Evolutionary conservation across 2,113 vertebrate species (phyloP).

Genomic region (Chunga burmeisteri): DNA sequence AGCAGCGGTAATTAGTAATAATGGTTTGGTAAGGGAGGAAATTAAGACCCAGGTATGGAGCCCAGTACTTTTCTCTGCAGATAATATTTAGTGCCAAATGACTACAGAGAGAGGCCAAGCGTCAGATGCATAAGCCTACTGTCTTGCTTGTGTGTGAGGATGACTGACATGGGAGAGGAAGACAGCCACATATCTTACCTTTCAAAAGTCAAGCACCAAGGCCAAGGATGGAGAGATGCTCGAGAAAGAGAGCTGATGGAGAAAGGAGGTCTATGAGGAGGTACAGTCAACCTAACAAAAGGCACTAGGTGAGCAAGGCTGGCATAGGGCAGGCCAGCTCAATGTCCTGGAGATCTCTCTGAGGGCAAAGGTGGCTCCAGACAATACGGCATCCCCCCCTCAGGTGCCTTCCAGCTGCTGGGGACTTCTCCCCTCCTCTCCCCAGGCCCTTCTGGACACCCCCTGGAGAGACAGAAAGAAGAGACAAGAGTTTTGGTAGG

Average conservation of each 20-base stretch:
- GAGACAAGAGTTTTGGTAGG: background rate
- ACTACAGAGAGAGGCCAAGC: slow-evolving; percentile 37
- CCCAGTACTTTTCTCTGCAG: slow-evolving; percentile 40
- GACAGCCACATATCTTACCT: background rate
- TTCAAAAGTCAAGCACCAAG: background rate
- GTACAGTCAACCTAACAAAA: background rate
- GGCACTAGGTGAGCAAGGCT: background rate
- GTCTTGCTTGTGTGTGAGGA: background rate
- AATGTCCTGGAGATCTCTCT: background rate
- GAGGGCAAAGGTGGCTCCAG: background rate
- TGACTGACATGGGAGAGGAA: background rate
- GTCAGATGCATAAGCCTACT: background rate
- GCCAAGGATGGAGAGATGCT: background rate
- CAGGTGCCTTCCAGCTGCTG: background rate
- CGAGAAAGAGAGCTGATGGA: background rate
- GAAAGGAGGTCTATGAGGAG: background rate
- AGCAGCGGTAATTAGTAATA: slow-evolving; percentile 40
- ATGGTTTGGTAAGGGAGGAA: slow-evolving; percentile 29
- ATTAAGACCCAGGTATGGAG: slow-evolving; percentile 52
- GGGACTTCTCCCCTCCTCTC: background rate
- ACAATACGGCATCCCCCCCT: background rate
- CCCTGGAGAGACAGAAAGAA: background rate
- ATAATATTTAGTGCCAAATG: slow-evolving; percentile 50
- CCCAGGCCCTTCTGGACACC: background rate
- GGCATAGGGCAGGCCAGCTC: background rate